These are phyloP conservation scores for Archaeoteleia sp. DNA, from an alignment of 2,888 invertebrate genomes.

Conservation along the genomic window DNA sequence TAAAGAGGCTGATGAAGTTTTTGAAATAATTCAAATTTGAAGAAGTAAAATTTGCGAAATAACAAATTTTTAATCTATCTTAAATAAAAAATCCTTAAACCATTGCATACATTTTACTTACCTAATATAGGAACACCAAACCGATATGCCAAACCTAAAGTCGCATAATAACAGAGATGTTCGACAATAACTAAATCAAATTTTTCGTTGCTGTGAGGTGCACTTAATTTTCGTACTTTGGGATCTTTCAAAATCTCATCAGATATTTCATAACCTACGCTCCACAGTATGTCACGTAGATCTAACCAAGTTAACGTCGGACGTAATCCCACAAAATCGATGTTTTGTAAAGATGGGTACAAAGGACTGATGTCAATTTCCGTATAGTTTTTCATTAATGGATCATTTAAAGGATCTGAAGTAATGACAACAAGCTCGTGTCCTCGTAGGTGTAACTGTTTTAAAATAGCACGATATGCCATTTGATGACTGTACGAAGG, in stretches of 20 bases:
- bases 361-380: conserved; percentile 71
- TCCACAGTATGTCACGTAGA: neutral
- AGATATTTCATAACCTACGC: fast-evolving
- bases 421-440: conserved; percentile 76
- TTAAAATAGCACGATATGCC: conserved; percentile 73
- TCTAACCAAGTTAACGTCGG: conserved; percentile 15
- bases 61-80: too few species aligned
- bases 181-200: conserved; percentile 79
- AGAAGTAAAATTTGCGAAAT: too few species aligned
- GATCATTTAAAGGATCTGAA: conserved; percentile 73
- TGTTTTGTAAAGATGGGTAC: fast-evolving
- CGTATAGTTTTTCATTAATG: conserved; percentile 67
- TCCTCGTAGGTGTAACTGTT: conserved; percentile 73
- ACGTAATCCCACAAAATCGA: conserved; percentile 13
- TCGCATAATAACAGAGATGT: conserved; percentile 74
- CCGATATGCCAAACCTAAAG: conserved; percentile 77
- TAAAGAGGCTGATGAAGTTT: too few species aligned
- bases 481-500: conserved; percentile 76
- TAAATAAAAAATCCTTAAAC: too few species aligned
- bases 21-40: too few species aligned
- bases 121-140: conserved; percentile 77
- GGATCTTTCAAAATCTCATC: conserved; percentile 56
- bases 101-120: conserved; percentile 29
- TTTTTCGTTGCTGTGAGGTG: conserved; percentile 64
- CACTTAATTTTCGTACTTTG: conserved; percentile 49